Percentiles rank a stretch among this genome's conserved stretches.
These are phyloP conservation scores for Schrankia costaestrigalis DNA, from an alignment of 2,888 invertebrate species.

Conservation along the genomic window DNA sequence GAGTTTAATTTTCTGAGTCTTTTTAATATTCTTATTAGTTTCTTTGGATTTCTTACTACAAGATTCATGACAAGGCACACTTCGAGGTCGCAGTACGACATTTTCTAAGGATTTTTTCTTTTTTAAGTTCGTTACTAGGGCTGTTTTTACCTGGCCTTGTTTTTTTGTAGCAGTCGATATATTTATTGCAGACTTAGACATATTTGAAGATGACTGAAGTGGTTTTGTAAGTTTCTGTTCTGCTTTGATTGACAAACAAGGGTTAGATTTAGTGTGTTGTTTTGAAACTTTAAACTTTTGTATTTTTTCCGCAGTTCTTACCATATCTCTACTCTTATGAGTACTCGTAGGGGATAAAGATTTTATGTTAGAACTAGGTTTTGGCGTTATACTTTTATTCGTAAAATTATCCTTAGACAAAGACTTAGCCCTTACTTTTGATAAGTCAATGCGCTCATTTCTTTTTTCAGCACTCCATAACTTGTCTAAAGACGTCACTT, in stretches of 20 bases:
- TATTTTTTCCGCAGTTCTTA: slow-evolving; percentile 70
- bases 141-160: slow-evolving; percentile 57
- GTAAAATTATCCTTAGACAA: slow-evolving; percentile 35
- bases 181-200: slow-evolving; percentile 61
- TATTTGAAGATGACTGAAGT: slow-evolving; percentile 42
- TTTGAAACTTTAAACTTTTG: slow-evolving; percentile 62
- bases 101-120: slow-evolving; percentile 64
- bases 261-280: slow-evolving; percentile 55
- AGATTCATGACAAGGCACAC: slow-evolving; percentile 59
- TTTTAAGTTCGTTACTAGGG: slow-evolving; percentile 63
- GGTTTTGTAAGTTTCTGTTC: slow-evolving; percentile 42
- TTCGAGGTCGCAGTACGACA: slow-evolving; percentile 52
- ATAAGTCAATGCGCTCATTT: slow-evolving; percentile 65
- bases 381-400: slow-evolving; percentile 29
- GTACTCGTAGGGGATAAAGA: slow-evolving; percentile 38
- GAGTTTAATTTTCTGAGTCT: slow-evolving; percentile 40
- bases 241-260: slow-evolving; percentile 46
- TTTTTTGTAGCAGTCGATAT: slow-evolving; percentile 47
- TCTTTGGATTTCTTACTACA: slow-evolving; percentile 62
- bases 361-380: slow-evolving; percentile 29
- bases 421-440: slow-evolving; percentile 51
- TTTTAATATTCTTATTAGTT: slow-evolving; percentile 42
- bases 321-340: slow-evolving; percentile 71
- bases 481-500: slow-evolving; percentile 79
- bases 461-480: slow-evolving; percentile 74